phyloP scores from a whole-genome alignment of 23 tunicate species.

The Halocynthia roretzi region DNA sequence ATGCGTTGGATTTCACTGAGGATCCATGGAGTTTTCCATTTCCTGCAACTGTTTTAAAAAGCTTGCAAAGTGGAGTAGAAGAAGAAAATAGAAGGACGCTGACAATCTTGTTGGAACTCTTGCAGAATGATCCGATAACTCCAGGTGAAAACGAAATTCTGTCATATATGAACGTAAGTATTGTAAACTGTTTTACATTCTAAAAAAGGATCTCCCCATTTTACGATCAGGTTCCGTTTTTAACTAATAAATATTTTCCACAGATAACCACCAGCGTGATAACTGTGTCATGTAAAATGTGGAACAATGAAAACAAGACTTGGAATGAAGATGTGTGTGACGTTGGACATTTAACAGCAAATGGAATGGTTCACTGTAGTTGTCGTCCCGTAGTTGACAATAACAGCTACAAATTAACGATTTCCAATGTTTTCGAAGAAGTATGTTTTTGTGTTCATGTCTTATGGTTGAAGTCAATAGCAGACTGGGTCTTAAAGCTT shows the following conservation, averaged over 20 bases:
- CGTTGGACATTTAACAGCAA: slow-evolving; percentile 12
- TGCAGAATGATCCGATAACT: slow-evolving; percentile 36
- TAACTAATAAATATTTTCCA: neutral
- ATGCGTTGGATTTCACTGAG: neutral
- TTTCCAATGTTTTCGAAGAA: too few species aligned
- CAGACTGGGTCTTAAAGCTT: too few species aligned
- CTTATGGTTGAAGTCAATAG: too few species aligned
- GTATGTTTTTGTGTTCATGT: too few species aligned
- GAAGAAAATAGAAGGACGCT: neutral
- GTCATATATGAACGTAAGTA: slow-evolving; percentile 25
- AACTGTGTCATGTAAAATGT: slow-evolving; percentile 32
- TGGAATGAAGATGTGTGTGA: slow-evolving; percentile 32
- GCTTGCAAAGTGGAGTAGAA: neutral
- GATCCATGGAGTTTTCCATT: slow-evolving; percentile 56
- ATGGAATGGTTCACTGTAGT: slow-evolving; percentile 17
- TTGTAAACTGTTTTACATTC: neutral
- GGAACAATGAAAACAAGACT: slow-evolving; percentile 7
- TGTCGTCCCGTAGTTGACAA: neutral
- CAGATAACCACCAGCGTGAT: slow-evolving; percentile 24
- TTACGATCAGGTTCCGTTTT: neutral
- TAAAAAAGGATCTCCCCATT: neutral
- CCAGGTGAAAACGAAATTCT: neutral
- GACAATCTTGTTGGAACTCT: slow-evolving; percentile 28
- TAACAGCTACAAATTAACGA: too few species aligned
- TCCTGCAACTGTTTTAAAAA: slow-evolving; percentile 1